A percentile compares a stretch with the other conserved stretches of the same genome.
These are phyloP conservation scores for Xylophagus ater DNA, from an alignment of 2,888 invertebrate genomes.

Conservation along the genomic window DNA sequence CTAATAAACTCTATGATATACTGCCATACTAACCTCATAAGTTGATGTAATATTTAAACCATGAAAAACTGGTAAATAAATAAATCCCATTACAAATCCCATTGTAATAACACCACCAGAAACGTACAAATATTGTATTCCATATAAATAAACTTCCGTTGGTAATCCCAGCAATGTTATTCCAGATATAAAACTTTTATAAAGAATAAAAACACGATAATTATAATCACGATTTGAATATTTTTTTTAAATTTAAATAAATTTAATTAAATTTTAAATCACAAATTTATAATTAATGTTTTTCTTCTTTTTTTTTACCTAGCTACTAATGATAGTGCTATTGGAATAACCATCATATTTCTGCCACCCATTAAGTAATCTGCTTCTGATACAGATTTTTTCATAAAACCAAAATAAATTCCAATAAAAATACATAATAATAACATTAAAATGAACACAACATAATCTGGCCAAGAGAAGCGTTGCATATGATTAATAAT, in stretches of 20 bases:
- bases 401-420: slow-evolving; percentile 65
- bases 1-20: too few species aligned
- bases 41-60: slow-evolving; percentile 63
- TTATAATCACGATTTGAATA: not conserved
- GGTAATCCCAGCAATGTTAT: slow-evolving; percentile 69
- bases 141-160: slow-evolving; percentile 71
- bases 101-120: slow-evolving; percentile 51
- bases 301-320: slow-evolving; percentile 43
- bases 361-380: slow-evolving; percentile 73
- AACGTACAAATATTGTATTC: slow-evolving; percentile 63
- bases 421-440: slow-evolving; percentile 61
- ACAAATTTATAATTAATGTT: not conserved
- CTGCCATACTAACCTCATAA: too few species aligned
- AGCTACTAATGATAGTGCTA: slow-evolving; percentile 71
- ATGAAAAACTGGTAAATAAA: slow-evolving; percentile 65
- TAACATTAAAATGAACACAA: slow-evolving; percentile 49
- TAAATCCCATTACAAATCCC: slow-evolving; percentile 52
- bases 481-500: slow-evolving; percentile 33
- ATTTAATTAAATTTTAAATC: not conserved
- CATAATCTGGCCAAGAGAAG: slow-evolving; percentile 36
- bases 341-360: slow-evolving; percentile 65
- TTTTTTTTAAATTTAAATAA: not conserved
- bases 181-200: slow-evolving; percentile 58
- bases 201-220: not conserved
- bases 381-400: slow-evolving; percentile 48